Base-by-base conservation (phyloP, 2,888 invertebrate species). In the Antheraea yamamai region DNA sequence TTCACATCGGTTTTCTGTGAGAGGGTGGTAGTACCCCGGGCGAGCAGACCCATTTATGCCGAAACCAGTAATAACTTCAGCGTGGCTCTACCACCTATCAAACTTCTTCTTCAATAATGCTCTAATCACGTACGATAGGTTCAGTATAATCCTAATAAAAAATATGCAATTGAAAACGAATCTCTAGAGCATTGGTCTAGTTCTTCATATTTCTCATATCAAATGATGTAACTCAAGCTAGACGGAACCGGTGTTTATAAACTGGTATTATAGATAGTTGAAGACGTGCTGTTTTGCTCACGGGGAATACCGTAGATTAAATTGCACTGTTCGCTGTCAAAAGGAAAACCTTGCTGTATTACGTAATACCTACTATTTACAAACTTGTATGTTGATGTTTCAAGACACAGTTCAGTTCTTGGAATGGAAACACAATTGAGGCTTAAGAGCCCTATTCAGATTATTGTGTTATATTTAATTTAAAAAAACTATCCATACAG, bases 251-350 rank as follows among this genome's bases (percentile, higher is more conserved):
- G 64, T 30, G 20, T 39, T 70, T 39, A n/a, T 39, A 39, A 39
- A 70, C 70, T 3, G 20, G 70, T 70, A n/a, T 26, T 52, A 16
- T 14, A 51, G 30, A 26, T 52, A 66, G 30, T 74, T 74, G 30
- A 30, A 74, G 39, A 35, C 70, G 35, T 39, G 52, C 26, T 66
- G 55, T 55, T 61, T 52, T 12, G 23, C 61, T 68, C 18, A 68
- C 35, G 74, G 80, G 77, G 72, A 77, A 81, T 75, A 79, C 77
- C 78, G 61, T 66, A 23, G 18, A 30, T 26, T 66, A 73, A 52
- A 66, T 73, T 73, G 61, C 64, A 73, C 61, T 64, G 64, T n/a
- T 47, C 14, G 47, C 26, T 64, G 61, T 39, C 23, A 73, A 23
- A 61, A 35, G 64, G 58, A 73, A 61, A 73, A 64, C 58, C 61